Percentiles rank a stretch among this genome's conserved stretches.
phyloP scores from a whole-genome alignment of 2,888 invertebrate species.

The Euspilapteryx auroguttella region DNA sequence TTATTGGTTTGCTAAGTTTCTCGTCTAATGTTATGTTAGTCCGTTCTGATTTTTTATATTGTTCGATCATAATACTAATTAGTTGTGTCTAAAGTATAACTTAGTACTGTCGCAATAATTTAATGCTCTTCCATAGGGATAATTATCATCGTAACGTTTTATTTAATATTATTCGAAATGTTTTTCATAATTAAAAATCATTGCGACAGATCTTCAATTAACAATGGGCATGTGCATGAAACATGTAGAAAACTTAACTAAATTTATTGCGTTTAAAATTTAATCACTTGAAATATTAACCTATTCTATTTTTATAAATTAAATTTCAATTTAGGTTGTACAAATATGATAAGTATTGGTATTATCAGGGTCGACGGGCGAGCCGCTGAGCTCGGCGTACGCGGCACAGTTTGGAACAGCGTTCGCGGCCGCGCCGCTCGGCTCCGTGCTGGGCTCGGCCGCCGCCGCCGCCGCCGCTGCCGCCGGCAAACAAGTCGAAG shows the following conservation, averaged over 20 bases:
- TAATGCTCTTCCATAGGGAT: background rate
- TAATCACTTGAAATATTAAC: too few relatives aligned
- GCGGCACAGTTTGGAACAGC: conserved; percentile 66
- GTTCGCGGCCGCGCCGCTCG: conserved; percentile 64
- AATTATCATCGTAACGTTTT: background rate
- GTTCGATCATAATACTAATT: too few relatives aligned
- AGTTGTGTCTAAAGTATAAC: too few relatives aligned
- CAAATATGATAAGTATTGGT: too few relatives aligned
- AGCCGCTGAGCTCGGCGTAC: conserved; percentile 63
- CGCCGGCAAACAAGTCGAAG: conserved; percentile 91
- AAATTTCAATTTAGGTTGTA: too few relatives aligned
- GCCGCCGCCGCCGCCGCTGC: conserved; percentile 79
- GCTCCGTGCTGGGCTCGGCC: conserved; percentile 69
- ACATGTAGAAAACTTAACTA: too few relatives aligned
- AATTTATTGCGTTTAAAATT: too few relatives aligned
- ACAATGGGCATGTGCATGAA: conserved; percentile 6
- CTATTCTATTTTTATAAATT: too few relatives aligned
- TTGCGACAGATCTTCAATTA: conserved; percentile 1
- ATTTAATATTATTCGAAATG: too few relatives aligned
- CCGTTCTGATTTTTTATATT: conserved; percentile 1
- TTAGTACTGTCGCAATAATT: conserved; percentile 2
- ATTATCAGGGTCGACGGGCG: conserved; percentile 65
- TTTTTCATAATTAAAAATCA: too few relatives aligned
- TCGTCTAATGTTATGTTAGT: conserved; percentile 1
- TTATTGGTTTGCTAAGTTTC: conserved; percentile 1